Base-by-base conservation (phyloP, 2,888 invertebrate species). In the Tenodera sinensis region DNA sequence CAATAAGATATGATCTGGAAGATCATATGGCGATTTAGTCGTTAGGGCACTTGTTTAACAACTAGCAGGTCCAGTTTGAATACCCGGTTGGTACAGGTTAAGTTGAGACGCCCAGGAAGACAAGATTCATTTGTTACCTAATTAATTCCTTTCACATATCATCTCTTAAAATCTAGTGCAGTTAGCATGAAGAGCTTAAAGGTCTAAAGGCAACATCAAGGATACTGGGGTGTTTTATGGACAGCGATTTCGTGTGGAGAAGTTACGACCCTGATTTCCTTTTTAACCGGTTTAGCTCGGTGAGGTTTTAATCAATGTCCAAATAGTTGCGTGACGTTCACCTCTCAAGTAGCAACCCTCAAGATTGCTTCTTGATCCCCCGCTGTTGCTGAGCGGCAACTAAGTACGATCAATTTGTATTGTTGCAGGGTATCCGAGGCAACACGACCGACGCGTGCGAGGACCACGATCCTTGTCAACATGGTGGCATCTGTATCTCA, bases 401-500 rank as follows among this genome's bases (percentile, higher is more conserved):
- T 34, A 54, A 83, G 34, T 8, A 47, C 83, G 88, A 42, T 83
- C 25, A 47, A 47, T 81, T 85, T 90, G 89, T 92, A 91, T 28
- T 84, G 25, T 93, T 92, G 87, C 93, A 94, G 94, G 94, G 94
- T 90, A 93, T 94, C 91, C 93, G 93, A 91, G 95, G 95, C 91
- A 97, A 96, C 93, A 96, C 96, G 92, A 97, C 97, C 90, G 98
- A 97, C 92, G 97, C 97, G 4, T 98, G 98, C 92, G 97, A 97
- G 93, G 95, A 97, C 0, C 96, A 97, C 89, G 98, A 98, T 93
- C 98, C 98, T 0, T 99, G 99, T 93, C 97, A 97, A 93, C 98
- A 99, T 92, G 98, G 97, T 6, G 99, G 99, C 27, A 97, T 98
- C 91, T 99, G 99, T 94, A 98, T 98, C 94, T 98, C 98, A 91